Evolutionary conservation across 2,888 invertebrate genomes (phyloP), one percentile per base, ranked within the genome.

Genomic region (Lasioglossum malachurum): DNA sequence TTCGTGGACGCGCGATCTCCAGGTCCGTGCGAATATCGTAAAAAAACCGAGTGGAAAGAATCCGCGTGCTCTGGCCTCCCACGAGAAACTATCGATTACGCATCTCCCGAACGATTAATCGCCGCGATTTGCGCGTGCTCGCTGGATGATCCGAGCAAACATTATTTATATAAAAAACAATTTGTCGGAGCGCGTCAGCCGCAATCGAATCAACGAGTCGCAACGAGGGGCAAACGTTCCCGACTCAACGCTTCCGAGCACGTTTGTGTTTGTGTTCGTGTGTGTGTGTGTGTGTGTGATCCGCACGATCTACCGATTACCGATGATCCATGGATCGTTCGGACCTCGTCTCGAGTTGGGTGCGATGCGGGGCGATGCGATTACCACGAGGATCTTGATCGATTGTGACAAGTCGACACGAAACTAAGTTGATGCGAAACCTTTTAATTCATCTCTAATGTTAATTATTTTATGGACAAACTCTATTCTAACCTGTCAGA

Each of bases 21-120:
- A 88, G 90, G 88, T 90, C 90, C 90, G 90, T 90, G 90, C 90
- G 90, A 89, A 90, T 89, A 86, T 89, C 90, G 88, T 83, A 72
- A 88, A 89, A 69, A 89, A 90, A 86, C 87, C 89, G 86, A 86
- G 82, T 90, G 87, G 87, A 88, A 88, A 84, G 83, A 80, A 83
- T 86, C 84, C 77, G 85, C 88, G 80, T 82, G 84, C 46, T 73
- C 77, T 77, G 71, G 78, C 69, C 60, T 57, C 87, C 82, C 80
- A 84, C 86, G 84, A 89, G 82, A 86, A 79, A 81, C 86, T 74
- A 78, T 88, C 82, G 80, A 80, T 76, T 73, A 71, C 49, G 74
- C 71, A 35, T 69, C 69, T 77, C 74, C 75, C 78, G 82, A 85
- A 89, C 78, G 82, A 84, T 83, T 76, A 71, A 83, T 83, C 80